Base-by-base conservation (phyloP, 35 echinoderm and acorn worm species). In the Anneissia japonica region DNA sequence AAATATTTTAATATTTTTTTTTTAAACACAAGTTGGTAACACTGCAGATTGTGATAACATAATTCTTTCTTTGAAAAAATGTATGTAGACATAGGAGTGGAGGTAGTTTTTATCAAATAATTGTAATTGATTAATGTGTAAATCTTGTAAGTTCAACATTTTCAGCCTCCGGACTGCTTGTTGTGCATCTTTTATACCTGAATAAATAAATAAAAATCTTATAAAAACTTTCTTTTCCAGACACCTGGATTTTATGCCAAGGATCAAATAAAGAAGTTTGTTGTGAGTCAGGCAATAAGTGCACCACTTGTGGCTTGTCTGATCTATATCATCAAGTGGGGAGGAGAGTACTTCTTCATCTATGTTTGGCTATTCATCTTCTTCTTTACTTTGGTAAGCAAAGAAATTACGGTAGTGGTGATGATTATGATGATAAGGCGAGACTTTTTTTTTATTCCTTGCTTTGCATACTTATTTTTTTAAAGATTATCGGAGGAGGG, bases 321-420 rank as follows among this genome's bases (percentile, higher is more conserved):
- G 9, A 46, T 98, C 35, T 91, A 86, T 83, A 94, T 94, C 92
- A 94, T 98, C 76, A 90, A 91, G 81, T 87, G 90, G 89, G 95
- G 95, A 45, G 95, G 95, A 32, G 92, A 98, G 72, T 98, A 98
- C 51, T 98, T 98, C 92, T 98, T 98, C 79, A 88, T 98, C 74
- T 98, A 98, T 77, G 92, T 89, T 56, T 98, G 95, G 95, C 40
- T 89, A 0, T 98, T 98, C 75, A 89, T 92, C 0, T 80, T 98
- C 36, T 83, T 87, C 0, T 86, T 89, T 26, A 94, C 95, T 2
- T 51, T 98, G 92, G 92, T 93, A 86, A 84, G 91, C 32, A 73
- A 40, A 0, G 74, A 31, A 82, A 39, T 28, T 26, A 35, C 13
- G 32, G 13, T 29, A 5, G 32, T 26, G 1, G 13, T 16, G 30